phyloP scores from a whole-genome alignment of 2,797 vertebrate species.

The Sorex maritimensis region DNA sequence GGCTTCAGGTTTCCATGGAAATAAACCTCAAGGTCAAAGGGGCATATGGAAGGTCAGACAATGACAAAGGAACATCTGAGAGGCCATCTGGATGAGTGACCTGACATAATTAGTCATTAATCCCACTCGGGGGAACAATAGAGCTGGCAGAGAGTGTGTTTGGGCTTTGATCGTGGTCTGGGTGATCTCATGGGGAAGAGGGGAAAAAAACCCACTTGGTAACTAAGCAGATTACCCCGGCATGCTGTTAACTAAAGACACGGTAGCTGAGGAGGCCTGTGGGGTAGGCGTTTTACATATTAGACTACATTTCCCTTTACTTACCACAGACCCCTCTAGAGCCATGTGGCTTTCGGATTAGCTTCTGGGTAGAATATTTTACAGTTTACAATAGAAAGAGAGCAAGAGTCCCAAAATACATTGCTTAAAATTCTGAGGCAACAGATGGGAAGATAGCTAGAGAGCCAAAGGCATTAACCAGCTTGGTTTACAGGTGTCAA shows the following conservation, averaged over 20 bases:
- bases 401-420: slow-evolving; percentile 91
- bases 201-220: slow-evolving; percentile 93
- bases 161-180: slow-evolving; percentile 94
- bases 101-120: slow-evolving; percentile 99
- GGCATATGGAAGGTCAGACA: slow-evolving; percentile 96
- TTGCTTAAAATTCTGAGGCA: slow-evolving; percentile 93
- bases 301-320: slow-evolving; percentile 89
- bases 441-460: slow-evolving; percentile 93
- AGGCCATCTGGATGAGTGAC: slow-evolving; percentile 99
- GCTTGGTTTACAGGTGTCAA: slow-evolving; percentile 93
- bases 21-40: slow-evolving; percentile 97
- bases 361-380: slow-evolving; percentile 90
- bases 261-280: slow-evolving; percentile 91
- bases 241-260: slow-evolving; percentile 95
- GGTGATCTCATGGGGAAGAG: slow-evolving; percentile 93
- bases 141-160: slow-evolving; percentile 93
- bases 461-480: slow-evolving; percentile 91
- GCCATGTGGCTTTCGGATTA: slow-evolving; percentile 93
- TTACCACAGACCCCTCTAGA: slow-evolving; percentile 88
- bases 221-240: slow-evolving; percentile 97
- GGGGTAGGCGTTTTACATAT: slow-evolving; percentile 92
- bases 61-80: slow-evolving; percentile 97
- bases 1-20: slow-evolving; percentile 96
- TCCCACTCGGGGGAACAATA: slow-evolving; percentile 96
- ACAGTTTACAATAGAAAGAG: slow-evolving; percentile 92